Percentiles rank a stretch among this genome's conserved stretches.
These are phyloP conservation scores for Labeo rohita DNA, from an alignment of 2,113 vertebrate genomes.

Conservation along the genomic window DNA sequence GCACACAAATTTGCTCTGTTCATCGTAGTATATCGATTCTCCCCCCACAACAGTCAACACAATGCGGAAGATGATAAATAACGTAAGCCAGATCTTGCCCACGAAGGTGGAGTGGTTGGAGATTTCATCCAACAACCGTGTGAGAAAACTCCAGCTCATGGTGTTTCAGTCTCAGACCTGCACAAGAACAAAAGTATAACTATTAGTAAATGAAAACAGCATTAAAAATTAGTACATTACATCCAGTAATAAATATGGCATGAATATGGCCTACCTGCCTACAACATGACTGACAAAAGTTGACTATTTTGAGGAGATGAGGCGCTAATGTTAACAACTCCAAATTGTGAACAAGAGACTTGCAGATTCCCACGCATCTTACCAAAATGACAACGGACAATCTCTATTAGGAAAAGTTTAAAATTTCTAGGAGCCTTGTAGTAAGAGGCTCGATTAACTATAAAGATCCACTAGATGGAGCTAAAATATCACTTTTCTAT, in stretches of 20 bases:
- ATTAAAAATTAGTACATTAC: background rate
- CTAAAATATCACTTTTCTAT: background rate
- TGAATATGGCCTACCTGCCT: background rate
- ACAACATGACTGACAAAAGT: background rate
- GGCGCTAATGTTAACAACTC: background rate
- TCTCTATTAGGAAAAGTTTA: background rate
- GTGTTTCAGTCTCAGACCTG: conserved; percentile 69
- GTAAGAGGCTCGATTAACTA: background rate
- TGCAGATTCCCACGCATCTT: background rate
- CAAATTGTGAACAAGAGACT: background rate
- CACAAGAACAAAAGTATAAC: background rate
- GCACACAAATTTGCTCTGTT: conserved; percentile 92
- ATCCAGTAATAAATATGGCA: background rate
- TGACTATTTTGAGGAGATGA: background rate
- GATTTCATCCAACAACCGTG: conserved; percentile 89
- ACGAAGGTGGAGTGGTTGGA: conserved; percentile 93
- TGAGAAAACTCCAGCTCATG: conserved; percentile 95
- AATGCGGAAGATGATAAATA: conserved; percentile 89
- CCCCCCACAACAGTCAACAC: conserved; percentile 89
- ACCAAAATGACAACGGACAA: background rate
- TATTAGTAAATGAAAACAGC: background rate
- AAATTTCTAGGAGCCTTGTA: background rate
- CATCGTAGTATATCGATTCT: conserved; percentile 92
- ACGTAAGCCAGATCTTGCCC: conserved; percentile 90
- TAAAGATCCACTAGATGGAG: conserved; percentile 50